Evolutionary conservation across 2,113 vertebrate species (phyloP).

Genomic region (Zeus faber): DNA sequence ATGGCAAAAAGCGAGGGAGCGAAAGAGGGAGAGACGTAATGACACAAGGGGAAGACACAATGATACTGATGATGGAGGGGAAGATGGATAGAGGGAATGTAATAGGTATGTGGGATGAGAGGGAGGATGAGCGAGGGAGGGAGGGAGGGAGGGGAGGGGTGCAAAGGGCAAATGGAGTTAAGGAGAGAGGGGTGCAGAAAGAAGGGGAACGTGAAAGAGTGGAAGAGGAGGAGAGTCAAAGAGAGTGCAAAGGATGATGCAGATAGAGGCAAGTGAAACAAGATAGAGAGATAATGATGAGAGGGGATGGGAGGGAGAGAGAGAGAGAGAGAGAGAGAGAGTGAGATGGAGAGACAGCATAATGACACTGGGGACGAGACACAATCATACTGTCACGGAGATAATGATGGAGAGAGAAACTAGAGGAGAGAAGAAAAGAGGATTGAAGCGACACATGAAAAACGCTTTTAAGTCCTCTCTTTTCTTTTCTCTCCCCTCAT

Average conservation of each 20-base stretch:
- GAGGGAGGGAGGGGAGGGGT: conserved; percentile 24
- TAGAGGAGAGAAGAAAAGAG: no score
- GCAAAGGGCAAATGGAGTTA: conserved; percentile 18
- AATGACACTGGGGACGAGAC: no score
- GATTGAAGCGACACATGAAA: conserved; percentile 26
- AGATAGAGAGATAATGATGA: conserved; percentile 12
- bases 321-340: conserved; percentile 8
- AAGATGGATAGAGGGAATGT: conserved; percentile 21
- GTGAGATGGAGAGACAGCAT: conserved; percentile 1
- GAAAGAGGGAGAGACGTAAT: conserved; percentile 31
- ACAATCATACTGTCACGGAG: background rate
- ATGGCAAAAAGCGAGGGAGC: conserved; percentile 16
- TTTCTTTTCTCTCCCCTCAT: conserved; percentile 5
- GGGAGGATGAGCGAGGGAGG: conserved; percentile 12
- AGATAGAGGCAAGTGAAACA: background rate
- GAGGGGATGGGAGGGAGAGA: background rate
- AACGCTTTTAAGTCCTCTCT: conserved; percentile 8
- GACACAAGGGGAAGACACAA: conserved; percentile 35
- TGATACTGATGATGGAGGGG: conserved; percentile 37
- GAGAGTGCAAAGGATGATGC: conserved; percentile 15
- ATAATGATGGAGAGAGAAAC: conserved; percentile 26
- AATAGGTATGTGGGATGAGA: conserved; percentile 23
- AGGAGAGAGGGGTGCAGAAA: background rate
- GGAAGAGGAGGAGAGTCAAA: background rate
- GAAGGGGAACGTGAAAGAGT: conserved; percentile 4